A percentile compares a stretch with the other conserved stretches of the same genome.
Conservation (phyloP, 2,888 invertebrate species). For the Cosmia pyralina region DNA sequence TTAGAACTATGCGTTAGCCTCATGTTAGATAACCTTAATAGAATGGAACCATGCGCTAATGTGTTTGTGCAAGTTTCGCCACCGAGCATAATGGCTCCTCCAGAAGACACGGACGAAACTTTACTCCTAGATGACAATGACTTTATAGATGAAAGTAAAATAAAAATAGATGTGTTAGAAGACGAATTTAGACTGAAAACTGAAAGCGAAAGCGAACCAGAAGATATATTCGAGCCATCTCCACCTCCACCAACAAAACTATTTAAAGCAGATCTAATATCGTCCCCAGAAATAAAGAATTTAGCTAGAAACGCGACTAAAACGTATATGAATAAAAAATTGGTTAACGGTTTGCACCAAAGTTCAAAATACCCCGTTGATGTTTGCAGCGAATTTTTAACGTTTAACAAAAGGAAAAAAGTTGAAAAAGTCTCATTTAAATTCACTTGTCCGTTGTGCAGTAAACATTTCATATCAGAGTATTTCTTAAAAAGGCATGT, state of each 20-base stretch:
- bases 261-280: neutral
- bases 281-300: slow-evolving; percentile 42
- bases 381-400: slow-evolving; percentile 82
- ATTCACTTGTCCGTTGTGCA: slow-evolving; percentile 81
- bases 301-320: slow-evolving; percentile 71
- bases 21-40: slow-evolving; percentile 76
- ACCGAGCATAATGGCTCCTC: slow-evolving; percentile 75
- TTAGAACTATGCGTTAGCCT: slow-evolving; percentile 77
- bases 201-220: slow-evolving; percentile 72
- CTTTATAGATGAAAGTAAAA: slow-evolving; percentile 72
- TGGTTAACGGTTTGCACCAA: slow-evolving; percentile 75
- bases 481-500: slow-evolving; percentile 82
- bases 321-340: slow-evolving; percentile 72
- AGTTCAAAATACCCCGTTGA: slow-evolving; percentile 61
- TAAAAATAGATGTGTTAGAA: slow-evolving; percentile 82
- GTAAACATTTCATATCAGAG: slow-evolving; percentile 82
- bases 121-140: slow-evolving; percentile 67
- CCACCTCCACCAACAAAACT: neutral
- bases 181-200: slow-evolving; percentile 83
- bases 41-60: slow-evolving; percentile 70
- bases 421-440: slow-evolving; percentile 64
- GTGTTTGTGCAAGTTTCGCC: slow-evolving; percentile 82
- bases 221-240: neutral
- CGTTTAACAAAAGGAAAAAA: slow-evolving; percentile 79
- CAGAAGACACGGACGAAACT: slow-evolving; percentile 69